These are phyloP conservation scores for Ochlodes sylvanus DNA, from an alignment of 2,888 invertebrate species.

Conservation along the genomic window DNA sequence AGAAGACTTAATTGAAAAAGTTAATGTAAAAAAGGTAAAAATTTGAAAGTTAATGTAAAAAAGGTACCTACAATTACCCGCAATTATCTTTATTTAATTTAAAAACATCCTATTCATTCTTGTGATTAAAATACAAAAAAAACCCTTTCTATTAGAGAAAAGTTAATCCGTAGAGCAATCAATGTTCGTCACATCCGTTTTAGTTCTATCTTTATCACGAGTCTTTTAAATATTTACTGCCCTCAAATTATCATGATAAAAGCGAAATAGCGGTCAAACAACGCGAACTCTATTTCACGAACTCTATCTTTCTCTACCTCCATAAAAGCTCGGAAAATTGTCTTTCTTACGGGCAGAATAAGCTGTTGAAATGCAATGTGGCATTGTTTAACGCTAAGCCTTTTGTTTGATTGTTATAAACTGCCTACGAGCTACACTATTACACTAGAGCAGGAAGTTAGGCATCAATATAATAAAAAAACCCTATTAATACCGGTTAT, in stretches of 20 bases:
- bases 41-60: too few relatives aligned
- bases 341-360: slow-evolving; percentile 28
- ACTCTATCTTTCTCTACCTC: slow-evolving; percentile 16
- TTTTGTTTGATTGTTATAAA: slow-evolving; percentile 27
- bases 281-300: slow-evolving; percentile 21
- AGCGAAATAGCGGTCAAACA: slow-evolving; percentile 22
- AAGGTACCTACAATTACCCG: too few relatives aligned
- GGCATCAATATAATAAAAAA: not conserved
- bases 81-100: too few relatives aligned
- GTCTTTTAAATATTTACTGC: not conserved
- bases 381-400: slow-evolving; percentile 29
- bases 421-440: not conserved
- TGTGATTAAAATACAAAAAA: too few relatives aligned
- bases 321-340: slow-evolving; percentile 33
- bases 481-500: slow-evolving; percentile 1
- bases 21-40: too few relatives aligned
- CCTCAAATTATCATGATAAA: not conserved
- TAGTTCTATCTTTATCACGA: not conserved
- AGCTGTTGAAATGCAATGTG: slow-evolving; percentile 28
- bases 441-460: slow-evolving; percentile 3
- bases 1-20: too few relatives aligned
- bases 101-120: too few relatives aligned
- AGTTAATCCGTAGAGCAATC: too few relatives aligned
- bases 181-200: not conserved
- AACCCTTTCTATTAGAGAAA: too few relatives aligned